Base-by-base conservation (phyloP, 1,140 invertebrate genomes). In the Solenopsis fugax region DNA sequence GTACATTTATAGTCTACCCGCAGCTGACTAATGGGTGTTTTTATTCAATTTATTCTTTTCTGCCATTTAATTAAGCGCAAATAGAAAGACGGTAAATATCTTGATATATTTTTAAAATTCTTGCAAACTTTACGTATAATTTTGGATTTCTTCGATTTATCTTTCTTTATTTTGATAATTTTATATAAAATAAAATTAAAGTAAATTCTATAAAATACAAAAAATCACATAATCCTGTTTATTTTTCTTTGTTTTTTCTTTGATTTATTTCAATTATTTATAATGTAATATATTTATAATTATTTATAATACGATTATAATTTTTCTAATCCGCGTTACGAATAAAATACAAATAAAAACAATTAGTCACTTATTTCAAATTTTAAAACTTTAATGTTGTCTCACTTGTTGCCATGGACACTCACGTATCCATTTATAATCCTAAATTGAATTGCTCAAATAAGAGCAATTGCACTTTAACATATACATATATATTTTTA, bases 401-500 rank as follows among this genome's bases (percentile, higher is more conserved):
- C 12, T 45, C 34, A 54, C 2, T 16, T 29, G n/a, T 80, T 69
- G 16, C 37, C 12, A 50, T 37, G 29, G 41, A 4, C 41, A 41
- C 18, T 24, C 7, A 16, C 12, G n/a, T 24, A 24, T 41, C 5
- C 0, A 12, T 67, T 67, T 41, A 5, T 18, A 13, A 0, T 2
- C 6, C 3, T 12, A 21, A 24, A 80, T 9, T 69, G 76, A 67
- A 37, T 78, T 78, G 21, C 65, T 67, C n/a, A 6, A 69, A 45
- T 21, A 48, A n/a, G 16, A 50, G 12, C n/a, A 16, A 58, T 41
- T 72, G 12, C 29, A 1, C 2, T 71, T 81, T 29, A 48, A 58
- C 21, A 5, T 24, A 37, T 12, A n/a, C 18, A 50, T n/a, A n/a
- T n/a, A n/a, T 18, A 62, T 45, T 58, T 56, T 45, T 10, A 58